These are phyloP conservation scores for Rhopalosiphum padi DNA, from an alignment of 1,140 invertebrate species.

Conservation along the genomic window DNA sequence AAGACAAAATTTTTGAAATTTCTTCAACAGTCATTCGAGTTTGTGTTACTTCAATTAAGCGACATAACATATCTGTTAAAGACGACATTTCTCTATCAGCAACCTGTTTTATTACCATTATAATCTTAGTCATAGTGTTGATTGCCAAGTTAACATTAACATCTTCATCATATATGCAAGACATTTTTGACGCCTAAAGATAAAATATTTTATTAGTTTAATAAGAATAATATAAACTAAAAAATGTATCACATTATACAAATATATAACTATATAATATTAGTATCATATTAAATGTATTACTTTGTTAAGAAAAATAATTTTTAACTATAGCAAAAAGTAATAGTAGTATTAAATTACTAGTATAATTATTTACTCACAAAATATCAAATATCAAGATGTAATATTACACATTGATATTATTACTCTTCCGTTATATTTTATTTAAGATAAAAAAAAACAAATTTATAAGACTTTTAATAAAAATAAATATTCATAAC, in stretches of 20 bases:
- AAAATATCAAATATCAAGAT: too few species aligned
- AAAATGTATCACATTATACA: background rate
- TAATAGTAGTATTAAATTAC: too few species aligned
- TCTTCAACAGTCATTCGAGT: background rate
- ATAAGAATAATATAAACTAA: background rate
- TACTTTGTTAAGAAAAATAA: too few species aligned
- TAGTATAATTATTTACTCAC: too few species aligned
- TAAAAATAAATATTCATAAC: too few species aligned
- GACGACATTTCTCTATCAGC: too few species aligned
- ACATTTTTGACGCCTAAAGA: background rate
- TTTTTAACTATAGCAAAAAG: too few species aligned
- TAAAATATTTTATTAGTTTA: conserved; percentile 9
- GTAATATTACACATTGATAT: too few species aligned
- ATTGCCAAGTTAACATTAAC: background rate
- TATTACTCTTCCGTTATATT: too few species aligned
- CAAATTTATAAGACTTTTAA: too few species aligned
- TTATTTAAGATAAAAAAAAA: too few species aligned
- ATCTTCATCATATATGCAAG: background rate
- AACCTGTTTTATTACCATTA: background rate
- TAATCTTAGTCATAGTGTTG: background rate
- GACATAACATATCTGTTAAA: background rate
- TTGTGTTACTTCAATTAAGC: background rate
- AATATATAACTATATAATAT: background rate
- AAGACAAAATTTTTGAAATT: background rate
- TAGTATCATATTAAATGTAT: background rate